A percentile compares a stretch with the other conserved stretches of the same genome.
These are phyloP conservation scores for Phortica okadai DNA, from an alignment of 2,888 invertebrate genomes.

Conservation along the genomic window DNA sequence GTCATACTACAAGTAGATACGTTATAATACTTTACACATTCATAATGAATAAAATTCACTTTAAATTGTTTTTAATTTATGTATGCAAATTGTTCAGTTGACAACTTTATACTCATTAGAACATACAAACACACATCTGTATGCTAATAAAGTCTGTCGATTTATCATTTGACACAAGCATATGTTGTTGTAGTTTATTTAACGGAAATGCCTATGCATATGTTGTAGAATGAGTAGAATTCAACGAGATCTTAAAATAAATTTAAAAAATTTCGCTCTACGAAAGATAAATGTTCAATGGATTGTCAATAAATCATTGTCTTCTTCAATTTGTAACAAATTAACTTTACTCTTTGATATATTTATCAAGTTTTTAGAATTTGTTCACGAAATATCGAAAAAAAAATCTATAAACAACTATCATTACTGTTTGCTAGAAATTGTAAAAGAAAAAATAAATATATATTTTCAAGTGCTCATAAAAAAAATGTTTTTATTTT, in stretches of 20 bases:
- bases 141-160: neutral
- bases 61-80: slow-evolving; percentile 33
- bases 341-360: too few relatives aligned
- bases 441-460: too few relatives aligned
- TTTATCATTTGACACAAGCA: neutral
- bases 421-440: too few relatives aligned
- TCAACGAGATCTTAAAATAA: neutral
- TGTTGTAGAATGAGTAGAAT: neutral
- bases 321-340: too few relatives aligned
- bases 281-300: too few relatives aligned
- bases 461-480: too few relatives aligned
- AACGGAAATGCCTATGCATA: neutral
- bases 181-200: neutral
- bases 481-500: too few relatives aligned
- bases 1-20: neutral
- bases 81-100: slow-evolving; percentile 25
- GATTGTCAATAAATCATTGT: too few relatives aligned
- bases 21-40: neutral
- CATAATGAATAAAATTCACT: slow-evolving; percentile 10
- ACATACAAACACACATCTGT: neutral
- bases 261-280: neutral
- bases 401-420: too few relatives aligned
- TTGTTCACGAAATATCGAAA: too few relatives aligned
- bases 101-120: neutral
- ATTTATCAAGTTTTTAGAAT: too few relatives aligned